Evolutionary conservation across 2,113 vertebrate genomes (phyloP), one percentile per base, ranked within the genome.

Genomic region (Xenopus laevis): DNA sequence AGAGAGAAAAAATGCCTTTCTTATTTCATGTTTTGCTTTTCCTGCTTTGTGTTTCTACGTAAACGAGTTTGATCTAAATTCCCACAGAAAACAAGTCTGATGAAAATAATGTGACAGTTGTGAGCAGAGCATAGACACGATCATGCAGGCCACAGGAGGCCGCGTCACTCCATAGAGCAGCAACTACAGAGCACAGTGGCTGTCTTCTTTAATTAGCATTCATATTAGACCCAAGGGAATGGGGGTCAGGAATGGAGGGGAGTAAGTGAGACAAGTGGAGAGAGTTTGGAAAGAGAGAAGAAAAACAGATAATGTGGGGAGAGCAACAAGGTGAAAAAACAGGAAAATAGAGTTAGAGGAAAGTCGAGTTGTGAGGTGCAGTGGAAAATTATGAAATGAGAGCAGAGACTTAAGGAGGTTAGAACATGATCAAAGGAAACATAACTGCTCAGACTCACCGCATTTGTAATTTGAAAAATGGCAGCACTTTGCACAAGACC

Each of bases 121-220:
- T 16, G 18, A 12, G 60, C 45, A 68, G 33, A 62, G 21, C 23
- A 53, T 8, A 61, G 62, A n/a, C n/a, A 18, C 23, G 3, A 33
- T 62, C 65, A 57, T 44, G 79, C 66, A 40, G 73, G 13, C 55
- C 16, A 17, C 8, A 3, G 10, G 65, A 40, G 73, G n/a, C 15
- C 7, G 59, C 47, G 46, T 20, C 18, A 63, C 60, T 77, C 66
- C 47, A 58, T 27, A 64, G 67, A 77, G 67, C 67, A 70, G 58
- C 47, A 63, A 30, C 74, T 55, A 50, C 47, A 16, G 30, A 64
- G 74, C 65, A 77, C 47, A 64, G 66, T 47, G 50, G n/a, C 67
- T 77, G 74, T 77, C 74, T 45, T 58, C 50, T 77, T 67, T 57
- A 77, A 70, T 77, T 70, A 77, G 11, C 65, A 60, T 45, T 62